Conservation (phyloP, 2,888 invertebrate genomes). For the Lydus trimaculatus region DNA sequence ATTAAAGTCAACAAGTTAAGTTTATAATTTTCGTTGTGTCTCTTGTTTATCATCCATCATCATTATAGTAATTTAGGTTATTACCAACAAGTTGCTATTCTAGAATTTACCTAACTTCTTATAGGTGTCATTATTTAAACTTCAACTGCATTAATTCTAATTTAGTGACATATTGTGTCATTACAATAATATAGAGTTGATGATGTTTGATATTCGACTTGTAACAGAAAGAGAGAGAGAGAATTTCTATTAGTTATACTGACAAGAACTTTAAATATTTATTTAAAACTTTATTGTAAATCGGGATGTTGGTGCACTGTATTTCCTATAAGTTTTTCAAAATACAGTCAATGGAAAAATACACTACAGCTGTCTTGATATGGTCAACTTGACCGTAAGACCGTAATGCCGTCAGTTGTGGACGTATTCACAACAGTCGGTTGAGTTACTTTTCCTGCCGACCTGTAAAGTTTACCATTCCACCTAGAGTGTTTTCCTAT, state of each 20-base stretch:
- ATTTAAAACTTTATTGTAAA: background rate
- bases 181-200: background rate
- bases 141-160: slow-evolving; percentile 50
- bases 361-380: too few species aligned
- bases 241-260: background rate
- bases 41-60: slow-evolving; percentile 51
- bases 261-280: background rate
- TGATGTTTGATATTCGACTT: background rate
- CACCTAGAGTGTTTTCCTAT: too few species aligned
- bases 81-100: slow-evolving; percentile 47
- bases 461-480: too few species aligned
- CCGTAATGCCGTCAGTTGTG: too few species aligned
- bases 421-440: too few species aligned
- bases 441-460: too few species aligned
- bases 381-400: too few species aligned
- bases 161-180: slow-evolving; percentile 50
- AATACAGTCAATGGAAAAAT: too few species aligned
- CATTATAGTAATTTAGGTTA: slow-evolving; percentile 50
- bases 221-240: too few species aligned
- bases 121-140: slow-evolving; percentile 55
- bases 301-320: too few species aligned
- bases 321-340: too few species aligned
- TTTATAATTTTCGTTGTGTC: slow-evolving; percentile 34
- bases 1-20: slow-evolving; percentile 29
- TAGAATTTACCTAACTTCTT: slow-evolving; percentile 49